These are phyloP conservation scores for Trichechus manatus DNA, from an alignment of 2,113 vertebrate species.

Conservation along the genomic window DNA sequence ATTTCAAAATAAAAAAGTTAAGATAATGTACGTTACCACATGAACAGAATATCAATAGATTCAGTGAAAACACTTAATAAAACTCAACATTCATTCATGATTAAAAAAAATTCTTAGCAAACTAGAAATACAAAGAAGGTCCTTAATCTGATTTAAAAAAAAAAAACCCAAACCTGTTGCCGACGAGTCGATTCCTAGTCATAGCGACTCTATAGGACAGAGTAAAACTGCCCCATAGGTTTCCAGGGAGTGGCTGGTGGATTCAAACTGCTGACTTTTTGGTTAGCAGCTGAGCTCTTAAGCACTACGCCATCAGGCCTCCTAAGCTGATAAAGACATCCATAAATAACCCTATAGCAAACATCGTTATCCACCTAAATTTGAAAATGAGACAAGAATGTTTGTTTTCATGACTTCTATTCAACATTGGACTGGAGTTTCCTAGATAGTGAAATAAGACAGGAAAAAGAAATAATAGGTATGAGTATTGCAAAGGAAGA, in stretches of 20 bases:
- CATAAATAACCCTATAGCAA: not conserved
- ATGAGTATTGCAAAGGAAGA: not conserved
- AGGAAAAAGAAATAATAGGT: not conserved
- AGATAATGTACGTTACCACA: not conserved
- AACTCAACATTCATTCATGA: too few relatives aligned
- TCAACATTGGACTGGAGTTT: not conserved
- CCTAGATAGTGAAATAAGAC: not conserved
- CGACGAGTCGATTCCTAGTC: too few relatives aligned
- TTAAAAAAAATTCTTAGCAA: too few relatives aligned
- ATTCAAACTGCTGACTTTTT: too few relatives aligned
- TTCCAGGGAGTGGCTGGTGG: too few relatives aligned
- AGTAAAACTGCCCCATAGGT: too few relatives aligned
- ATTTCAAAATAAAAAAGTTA: not conserved
- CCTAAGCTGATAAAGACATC: not conserved
- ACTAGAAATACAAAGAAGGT: too few relatives aligned
- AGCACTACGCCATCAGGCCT: too few relatives aligned
- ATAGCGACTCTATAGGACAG: too few relatives aligned
- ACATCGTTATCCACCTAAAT: not conserved
- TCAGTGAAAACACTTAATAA: not conserved
- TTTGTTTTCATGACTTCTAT: not conserved
- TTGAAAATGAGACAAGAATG: conserved; percentile 20
- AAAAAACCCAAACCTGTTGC: too few relatives aligned
- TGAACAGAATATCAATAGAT: not conserved
- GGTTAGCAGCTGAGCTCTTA: too few relatives aligned
- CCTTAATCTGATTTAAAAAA: too few relatives aligned